These are phyloP conservation scores for Hydrophis major DNA, from an alignment of 2,797 vertebrate species.

Conservation along the genomic window DNA sequence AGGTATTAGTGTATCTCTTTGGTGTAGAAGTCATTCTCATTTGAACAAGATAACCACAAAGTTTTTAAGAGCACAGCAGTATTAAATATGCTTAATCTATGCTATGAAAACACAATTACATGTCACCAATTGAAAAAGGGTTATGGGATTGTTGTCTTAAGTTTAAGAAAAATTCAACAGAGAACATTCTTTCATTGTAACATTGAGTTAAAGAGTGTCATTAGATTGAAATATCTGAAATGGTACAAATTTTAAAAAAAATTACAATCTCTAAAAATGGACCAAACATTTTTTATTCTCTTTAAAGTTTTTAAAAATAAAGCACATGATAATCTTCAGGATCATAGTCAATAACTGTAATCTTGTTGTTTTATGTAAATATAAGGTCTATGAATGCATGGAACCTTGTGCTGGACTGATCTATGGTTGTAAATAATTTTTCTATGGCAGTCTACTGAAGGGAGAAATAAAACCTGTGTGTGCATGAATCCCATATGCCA, in stretches of 20 bases:
- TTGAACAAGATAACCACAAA: not conserved
- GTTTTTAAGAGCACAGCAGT: not conserved
- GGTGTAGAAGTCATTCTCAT: not conserved
- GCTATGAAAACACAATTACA: not conserved
- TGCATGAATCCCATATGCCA: not conserved
- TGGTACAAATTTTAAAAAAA: not conserved
- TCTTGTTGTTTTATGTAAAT: not conserved
- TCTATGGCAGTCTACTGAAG: not conserved
- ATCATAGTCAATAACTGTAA: not conserved
- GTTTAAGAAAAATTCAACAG: not conserved
- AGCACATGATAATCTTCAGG: not conserved
- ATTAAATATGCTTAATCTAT: not conserved
- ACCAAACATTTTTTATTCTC: not conserved
- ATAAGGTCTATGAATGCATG: not conserved
- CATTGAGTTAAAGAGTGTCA: not conserved
- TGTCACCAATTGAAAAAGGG: not conserved
- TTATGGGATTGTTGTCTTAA: not conserved
- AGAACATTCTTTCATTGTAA: slow-evolving; percentile 22
- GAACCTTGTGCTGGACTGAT: too few species aligned
- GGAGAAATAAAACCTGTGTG: not conserved
- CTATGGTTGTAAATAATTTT: not conserved
- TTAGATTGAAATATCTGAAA: not conserved
- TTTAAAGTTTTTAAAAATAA: not conserved
- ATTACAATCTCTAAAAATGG: not conserved
- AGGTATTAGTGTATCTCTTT: not conserved